Evolutionary conservation across 1,140 invertebrate species (phyloP).

Genomic region (Planococcus citri): DNA sequence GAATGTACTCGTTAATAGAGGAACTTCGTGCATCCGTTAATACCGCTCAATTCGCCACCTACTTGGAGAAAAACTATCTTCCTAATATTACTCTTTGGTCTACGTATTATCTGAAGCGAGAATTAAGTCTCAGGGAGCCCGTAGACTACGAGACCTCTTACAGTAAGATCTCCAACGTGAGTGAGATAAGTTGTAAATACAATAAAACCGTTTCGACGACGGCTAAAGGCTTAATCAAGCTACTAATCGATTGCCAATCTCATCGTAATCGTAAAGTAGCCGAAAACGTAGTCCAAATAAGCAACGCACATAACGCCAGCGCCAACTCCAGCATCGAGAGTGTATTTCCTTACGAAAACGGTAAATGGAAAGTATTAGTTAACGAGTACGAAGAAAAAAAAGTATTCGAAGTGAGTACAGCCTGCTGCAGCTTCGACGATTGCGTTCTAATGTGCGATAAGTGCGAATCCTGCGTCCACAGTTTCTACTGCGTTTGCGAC

Average conservation of each 20-base stretch:
- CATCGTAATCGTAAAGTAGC: constrained; percentile 20
- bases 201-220: constrained; percentile 16
- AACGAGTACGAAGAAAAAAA: not conserved
- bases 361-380: not conserved
- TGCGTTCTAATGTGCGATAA: not conserved
- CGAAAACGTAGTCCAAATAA: not conserved
- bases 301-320: not conserved
- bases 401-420: not conserved
- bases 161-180: constrained; percentile 22
- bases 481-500: not conserved
- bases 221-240: constrained; percentile 22
- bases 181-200: constrained; percentile 17
- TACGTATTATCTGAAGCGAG: constrained; percentile 20
- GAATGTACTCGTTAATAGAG: constrained; percentile 5
- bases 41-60: constrained; percentile 19
- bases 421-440: not conserved
- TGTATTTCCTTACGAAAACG: not conserved
- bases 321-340: not conserved
- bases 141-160: constrained; percentile 22
- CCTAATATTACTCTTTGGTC: constrained; percentile 21
- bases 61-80: constrained; percentile 21
- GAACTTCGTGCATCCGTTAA: not conserved
- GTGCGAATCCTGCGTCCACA: not conserved
- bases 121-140: constrained; percentile 20
- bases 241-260: constrained; percentile 22